These are phyloP conservation scores for Acanthosoma haemorrhoidale DNA, from an alignment of 2,888 invertebrate species.

Conservation along the genomic window DNA sequence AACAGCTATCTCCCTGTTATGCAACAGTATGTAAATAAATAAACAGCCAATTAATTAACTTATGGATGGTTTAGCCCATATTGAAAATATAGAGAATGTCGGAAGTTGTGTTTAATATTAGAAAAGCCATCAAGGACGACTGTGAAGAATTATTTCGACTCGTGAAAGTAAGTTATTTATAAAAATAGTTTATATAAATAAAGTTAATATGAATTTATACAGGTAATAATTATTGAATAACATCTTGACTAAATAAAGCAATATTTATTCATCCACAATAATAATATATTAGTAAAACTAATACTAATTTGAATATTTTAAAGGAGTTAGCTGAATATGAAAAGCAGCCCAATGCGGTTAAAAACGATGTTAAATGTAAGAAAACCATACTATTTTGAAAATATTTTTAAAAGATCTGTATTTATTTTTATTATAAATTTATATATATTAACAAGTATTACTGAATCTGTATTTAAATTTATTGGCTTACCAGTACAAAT, in stretches of 20 bases:
- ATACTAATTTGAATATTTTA: slow-evolving; percentile 43
- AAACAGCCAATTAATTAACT: background rate
- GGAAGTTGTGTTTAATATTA: background rate
- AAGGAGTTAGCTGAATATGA: slow-evolving; percentile 76
- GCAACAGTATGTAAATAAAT: background rate
- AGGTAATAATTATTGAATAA: no score
- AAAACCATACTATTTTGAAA: background rate
- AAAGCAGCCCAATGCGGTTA: slow-evolving; percentile 65
- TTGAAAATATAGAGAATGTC: background rate
- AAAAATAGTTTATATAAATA: no score
- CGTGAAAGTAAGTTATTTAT: background rate
- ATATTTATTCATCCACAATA: no score
- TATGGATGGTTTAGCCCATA: background rate
- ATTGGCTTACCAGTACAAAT: no score
- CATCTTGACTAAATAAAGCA: no score
- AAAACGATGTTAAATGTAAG: slow-evolving; percentile 58
- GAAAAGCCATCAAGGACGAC: background rate
- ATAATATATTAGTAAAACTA: no score
- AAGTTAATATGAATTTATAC: no score
- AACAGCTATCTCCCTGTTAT: background rate
- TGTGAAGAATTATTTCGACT: slow-evolving; percentile 1
- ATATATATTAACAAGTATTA: no score
- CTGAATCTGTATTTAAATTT: no score
- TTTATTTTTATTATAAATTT: no score
- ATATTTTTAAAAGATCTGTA: background rate